These are phyloP conservation scores for Pheosia tremula DNA, from an alignment of 2,888 invertebrate genomes.

Conservation along the genomic window DNA sequence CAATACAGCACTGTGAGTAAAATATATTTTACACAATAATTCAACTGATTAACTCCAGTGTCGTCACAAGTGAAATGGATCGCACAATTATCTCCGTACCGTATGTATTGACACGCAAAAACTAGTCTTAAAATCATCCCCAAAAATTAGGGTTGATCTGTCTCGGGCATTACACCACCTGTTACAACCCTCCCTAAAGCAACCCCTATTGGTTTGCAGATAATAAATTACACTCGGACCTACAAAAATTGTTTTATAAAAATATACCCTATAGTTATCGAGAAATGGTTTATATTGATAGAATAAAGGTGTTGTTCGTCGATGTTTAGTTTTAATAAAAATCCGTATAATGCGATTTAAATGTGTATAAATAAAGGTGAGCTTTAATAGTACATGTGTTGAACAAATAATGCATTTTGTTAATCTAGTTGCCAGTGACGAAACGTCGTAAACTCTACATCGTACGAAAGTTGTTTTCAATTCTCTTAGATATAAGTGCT, in stretches of 20 bases:
- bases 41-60: neutral
- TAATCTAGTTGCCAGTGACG: constrained; percentile 11
- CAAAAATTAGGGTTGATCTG: constrained; percentile 61
- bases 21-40: neutral
- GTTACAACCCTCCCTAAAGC: constrained; percentile 50
- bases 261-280: constrained; percentile 4
- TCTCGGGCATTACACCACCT: constrained; percentile 61
- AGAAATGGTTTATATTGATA: constrained; percentile 6
- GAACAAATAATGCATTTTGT: constrained; percentile 33
- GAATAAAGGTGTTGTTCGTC: neutral
- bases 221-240: constrained; percentile 48
- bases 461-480: too few species aligned
- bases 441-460: neutral
- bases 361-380: constrained; percentile 50
- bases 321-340: constrained; percentile 31
- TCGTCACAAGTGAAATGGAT: constrained; percentile 5
- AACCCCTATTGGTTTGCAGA: constrained; percentile 43
- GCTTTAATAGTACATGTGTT: constrained; percentile 33
- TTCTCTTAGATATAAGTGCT: too few species aligned
- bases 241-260: constrained; percentile 1
- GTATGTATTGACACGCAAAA: constrained; percentile 35
- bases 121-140: constrained; percentile 52
- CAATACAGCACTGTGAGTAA: too few species aligned
- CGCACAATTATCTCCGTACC: constrained; percentile 21
- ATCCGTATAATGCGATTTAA: constrained; percentile 59